Percentiles rank a stretch among this genome's conserved stretches.
phyloP scores from a whole-genome alignment of 2,888 invertebrate genomes.

The Polymixis lichenea region DNA sequence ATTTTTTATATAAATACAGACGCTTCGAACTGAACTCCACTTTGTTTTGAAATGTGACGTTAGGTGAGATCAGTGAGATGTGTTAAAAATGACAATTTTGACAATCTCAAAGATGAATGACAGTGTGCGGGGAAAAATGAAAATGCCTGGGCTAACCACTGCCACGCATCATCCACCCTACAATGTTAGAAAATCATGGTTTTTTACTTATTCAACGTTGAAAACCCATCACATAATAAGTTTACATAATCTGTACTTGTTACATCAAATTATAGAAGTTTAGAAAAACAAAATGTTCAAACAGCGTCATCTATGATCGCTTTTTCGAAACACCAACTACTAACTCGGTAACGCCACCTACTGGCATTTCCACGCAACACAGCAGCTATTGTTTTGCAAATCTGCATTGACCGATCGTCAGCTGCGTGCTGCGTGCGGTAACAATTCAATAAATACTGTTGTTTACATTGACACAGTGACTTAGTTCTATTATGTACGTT shows the following conservation, averaged over 20 bases:
- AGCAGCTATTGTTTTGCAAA: constrained; percentile 31
- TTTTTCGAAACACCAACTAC: neutral
- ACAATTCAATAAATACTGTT: constrained; percentile 46
- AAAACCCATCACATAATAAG: neutral
- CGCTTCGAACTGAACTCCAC: neutral
- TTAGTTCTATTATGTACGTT: constrained; percentile 44
- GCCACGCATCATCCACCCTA: neutral
- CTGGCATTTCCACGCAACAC: constrained; percentile 24
- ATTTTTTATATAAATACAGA: constrained; percentile 36
- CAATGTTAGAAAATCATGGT: neutral
- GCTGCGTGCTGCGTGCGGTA: constrained; percentile 42
- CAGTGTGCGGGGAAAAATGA: neutral
- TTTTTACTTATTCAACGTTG: neutral
- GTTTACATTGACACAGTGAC: constrained; percentile 66
- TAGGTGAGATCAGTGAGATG: no score
- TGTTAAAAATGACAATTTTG: no score
- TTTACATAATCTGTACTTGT: no score
- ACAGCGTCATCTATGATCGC: constrained; percentile 28
- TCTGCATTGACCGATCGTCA: constrained; percentile 28
- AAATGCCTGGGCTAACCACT: neutral
- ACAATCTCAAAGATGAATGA: constrained; percentile 6
- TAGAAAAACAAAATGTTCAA: neutral
- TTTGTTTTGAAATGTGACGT: constrained; percentile 54
- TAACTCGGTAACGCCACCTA: constrained; percentile 30
- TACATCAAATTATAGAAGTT: no score